A percentile compares a stretch with the other conserved stretches of the same genome.
phyloP scores from a whole-genome alignment of 2,797 vertebrate species.

The Sylvilagus floridanus region DNA sequence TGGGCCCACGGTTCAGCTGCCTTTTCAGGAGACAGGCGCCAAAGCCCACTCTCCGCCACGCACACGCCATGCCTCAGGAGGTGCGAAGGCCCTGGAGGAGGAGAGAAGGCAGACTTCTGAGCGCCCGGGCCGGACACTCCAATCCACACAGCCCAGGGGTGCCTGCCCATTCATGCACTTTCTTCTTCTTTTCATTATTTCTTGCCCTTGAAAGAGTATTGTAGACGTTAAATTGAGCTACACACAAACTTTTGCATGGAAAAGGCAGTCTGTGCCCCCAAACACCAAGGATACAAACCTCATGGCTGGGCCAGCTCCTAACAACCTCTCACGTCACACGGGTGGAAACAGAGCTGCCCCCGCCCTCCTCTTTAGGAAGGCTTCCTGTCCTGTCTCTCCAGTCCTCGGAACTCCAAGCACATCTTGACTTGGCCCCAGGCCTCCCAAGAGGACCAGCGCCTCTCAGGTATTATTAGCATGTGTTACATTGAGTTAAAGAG shows the following conservation, averaged over 20 bases:
- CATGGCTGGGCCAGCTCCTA: not conserved
- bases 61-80: conserved; percentile 86
- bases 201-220: conserved; percentile 33
- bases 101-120: not conserved
- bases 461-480: not conserved
- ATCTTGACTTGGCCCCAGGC: not conserved
- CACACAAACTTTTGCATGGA: not conserved
- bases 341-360: not conserved
- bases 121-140: not conserved
- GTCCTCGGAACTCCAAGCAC: not conserved
- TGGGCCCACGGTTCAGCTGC: conserved; percentile 62
- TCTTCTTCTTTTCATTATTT: not conserved
- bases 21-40: conserved; percentile 83
- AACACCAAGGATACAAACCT: not conserved
- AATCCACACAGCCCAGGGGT: not conserved
- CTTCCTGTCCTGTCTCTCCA: not conserved
- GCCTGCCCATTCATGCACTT: not conserved
- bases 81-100: conserved; percentile 69
- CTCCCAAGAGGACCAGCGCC: not conserved
- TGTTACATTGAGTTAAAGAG: not conserved
- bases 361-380: not conserved
- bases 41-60: conserved; percentile 81
- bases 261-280: not conserved
- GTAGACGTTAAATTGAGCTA: not conserved
- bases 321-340: not conserved